A percentile compares a stretch with the other conserved stretches of the same genome.
Evolutionary conservation across 1,140 invertebrate species (phyloP).

Genomic region (Listronotus oregonensis): DNA sequence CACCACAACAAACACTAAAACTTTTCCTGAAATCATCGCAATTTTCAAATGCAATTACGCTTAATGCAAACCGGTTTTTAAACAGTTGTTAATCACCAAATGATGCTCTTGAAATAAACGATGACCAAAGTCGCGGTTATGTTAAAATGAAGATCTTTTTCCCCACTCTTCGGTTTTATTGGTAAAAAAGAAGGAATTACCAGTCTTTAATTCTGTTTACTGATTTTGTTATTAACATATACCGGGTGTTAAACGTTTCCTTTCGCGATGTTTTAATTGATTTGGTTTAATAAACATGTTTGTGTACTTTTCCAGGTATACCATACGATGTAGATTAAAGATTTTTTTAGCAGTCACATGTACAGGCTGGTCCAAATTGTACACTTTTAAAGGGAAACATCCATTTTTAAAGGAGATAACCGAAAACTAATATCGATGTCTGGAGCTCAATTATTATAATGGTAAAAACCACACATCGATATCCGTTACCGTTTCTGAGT

Average conservation of each 20-base stretch:
- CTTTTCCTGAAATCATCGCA: slow-evolving; percentile 10
- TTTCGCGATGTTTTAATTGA: too few species aligned
- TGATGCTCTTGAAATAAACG: slow-evolving; percentile 10
- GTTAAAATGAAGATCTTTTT: slow-evolving; percentile 6
- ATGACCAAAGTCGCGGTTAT: slow-evolving; percentile 10
- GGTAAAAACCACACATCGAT: too few species aligned
- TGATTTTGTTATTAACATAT: background rate
- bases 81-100: background rate
- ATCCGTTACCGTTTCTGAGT: too few species aligned
- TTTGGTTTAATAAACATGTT: too few species aligned
- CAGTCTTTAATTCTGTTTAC: slow-evolving; percentile 14
- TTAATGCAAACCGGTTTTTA: background rate
- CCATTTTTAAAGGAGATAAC: too few species aligned
- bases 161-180: slow-evolving; percentile 3
- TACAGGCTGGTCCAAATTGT: too few species aligned
- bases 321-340: too few species aligned
- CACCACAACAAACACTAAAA: slow-evolving; percentile 5
- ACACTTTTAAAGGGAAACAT: too few species aligned
- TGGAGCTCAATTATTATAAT: too few species aligned
- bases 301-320: too few species aligned
- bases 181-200: slow-evolving; percentile 14
- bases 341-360: too few species aligned
- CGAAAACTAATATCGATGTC: too few species aligned
- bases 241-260: background rate
- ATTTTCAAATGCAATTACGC: background rate